A percentile compares a stretch with the other conserved stretches of the same genome.
Conservation (phyloP, 1,140 invertebrate genomes). For the Drosophila nebulosa region DNA sequence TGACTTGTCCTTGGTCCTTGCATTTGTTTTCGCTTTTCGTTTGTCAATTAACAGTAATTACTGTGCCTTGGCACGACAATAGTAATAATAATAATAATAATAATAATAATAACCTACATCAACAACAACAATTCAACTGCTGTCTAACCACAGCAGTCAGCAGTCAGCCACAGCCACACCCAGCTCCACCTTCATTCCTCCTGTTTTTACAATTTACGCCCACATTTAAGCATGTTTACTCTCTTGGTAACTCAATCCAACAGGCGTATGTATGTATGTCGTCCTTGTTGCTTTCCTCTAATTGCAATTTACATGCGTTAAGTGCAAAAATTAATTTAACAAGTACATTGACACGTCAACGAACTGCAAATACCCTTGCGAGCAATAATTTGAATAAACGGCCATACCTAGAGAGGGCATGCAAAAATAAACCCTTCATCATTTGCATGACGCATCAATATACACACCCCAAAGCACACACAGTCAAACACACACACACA, state of each 20-base stretch:
- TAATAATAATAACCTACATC: conserved; percentile 54
- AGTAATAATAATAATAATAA: conserved; percentile 1
- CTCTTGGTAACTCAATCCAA: conserved; percentile 52
- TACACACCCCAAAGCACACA: background rate
- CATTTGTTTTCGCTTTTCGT: conserved; percentile 20
- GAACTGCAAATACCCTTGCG: background rate
- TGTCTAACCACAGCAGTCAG: conserved; percentile 15
- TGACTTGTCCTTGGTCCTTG: conserved; percentile 47
- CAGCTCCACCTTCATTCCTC: background rate
- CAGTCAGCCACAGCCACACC: conserved; percentile 20
- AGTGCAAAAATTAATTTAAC: conserved; percentile 75
- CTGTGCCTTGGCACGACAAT: conserved; percentile 57
- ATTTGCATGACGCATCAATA: conserved; percentile 49
- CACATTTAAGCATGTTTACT: conserved; percentile 11
- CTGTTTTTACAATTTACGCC: background rate
- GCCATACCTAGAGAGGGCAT: background rate
- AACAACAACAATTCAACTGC: conserved; percentile 24
- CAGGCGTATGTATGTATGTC: background rate
- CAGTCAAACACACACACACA: conserved; percentile 13
- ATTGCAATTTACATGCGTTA: conserved; percentile 67
- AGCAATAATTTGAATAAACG: background rate
- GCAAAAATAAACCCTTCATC: conserved; percentile 34
- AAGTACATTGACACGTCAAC: conserved; percentile 10
- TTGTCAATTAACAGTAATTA: conserved; percentile 75
- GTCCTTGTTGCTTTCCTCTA: conserved; percentile 32